A percentile compares a stretch with the other conserved stretches of the same genome.
Conservation (phyloP, 2,113 vertebrate genomes). For the Hyperopisus bebe region DNA sequence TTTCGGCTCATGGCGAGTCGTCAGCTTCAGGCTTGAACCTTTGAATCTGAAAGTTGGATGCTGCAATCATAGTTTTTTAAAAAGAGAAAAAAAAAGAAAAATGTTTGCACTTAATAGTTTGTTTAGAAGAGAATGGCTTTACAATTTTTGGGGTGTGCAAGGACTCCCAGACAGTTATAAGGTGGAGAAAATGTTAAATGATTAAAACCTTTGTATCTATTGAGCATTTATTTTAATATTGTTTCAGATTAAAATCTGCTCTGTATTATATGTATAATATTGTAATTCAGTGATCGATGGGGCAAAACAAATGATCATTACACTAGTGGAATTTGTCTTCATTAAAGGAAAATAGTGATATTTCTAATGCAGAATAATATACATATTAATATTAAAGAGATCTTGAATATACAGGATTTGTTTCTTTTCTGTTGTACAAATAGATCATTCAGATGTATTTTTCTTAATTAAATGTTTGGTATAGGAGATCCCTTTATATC, state of each 20-base stretch:
- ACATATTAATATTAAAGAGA: conserved; percentile 82
- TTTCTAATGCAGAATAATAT: conserved; percentile 86
- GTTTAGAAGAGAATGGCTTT: conserved; percentile 77
- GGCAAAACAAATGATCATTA: conserved; percentile 69
- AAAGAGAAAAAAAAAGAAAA: conserved; percentile 49
- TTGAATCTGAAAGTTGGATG: conserved; percentile 78
- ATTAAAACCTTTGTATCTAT: conserved; percentile 77
- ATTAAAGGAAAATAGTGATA: conserved; percentile 71
- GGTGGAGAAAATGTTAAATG: conserved; percentile 61
- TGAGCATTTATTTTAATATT: conserved; percentile 91
- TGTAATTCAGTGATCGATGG: conserved; percentile 60
- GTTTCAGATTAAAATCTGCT: conserved; percentile 52
- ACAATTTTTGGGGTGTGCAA: conserved; percentile 62
- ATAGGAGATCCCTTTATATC: conserved; percentile 38
- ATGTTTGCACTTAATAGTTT: conserved; percentile 89
- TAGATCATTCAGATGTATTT: conserved; percentile 43
- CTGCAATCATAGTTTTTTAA: conserved; percentile 69
- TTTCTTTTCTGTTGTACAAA: conserved; percentile 52
- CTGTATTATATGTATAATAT: conserved; percentile 62
- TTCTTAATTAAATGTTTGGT: conserved; percentile 50
- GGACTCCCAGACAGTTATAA: conserved; percentile 66
- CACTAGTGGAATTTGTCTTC: conserved; percentile 68
- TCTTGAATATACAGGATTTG: conserved; percentile 73
- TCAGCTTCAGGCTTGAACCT: conserved; percentile 68
- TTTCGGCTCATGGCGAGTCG: conserved; percentile 57